Evolutionary conservation across 2,113 vertebrate genomes (phyloP).

Genomic region (Phaethon lepturus): DNA sequence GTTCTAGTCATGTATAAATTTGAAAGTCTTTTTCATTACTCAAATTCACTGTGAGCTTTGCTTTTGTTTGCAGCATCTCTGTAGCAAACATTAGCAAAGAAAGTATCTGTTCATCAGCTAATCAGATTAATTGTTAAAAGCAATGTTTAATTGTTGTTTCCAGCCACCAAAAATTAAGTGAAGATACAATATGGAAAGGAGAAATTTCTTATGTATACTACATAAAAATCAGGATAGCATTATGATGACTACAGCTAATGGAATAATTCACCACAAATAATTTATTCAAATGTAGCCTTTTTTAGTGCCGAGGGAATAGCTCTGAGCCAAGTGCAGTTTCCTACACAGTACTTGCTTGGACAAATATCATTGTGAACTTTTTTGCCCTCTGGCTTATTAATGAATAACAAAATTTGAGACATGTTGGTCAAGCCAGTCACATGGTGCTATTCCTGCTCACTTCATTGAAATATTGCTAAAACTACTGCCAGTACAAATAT

Average conservation of each 20-base stretch:
- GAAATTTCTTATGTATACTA: background rate
- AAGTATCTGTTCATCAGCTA: background rate
- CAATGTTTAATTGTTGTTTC: background rate
- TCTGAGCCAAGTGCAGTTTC: background rate
- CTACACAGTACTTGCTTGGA: background rate
- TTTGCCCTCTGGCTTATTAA: background rate
- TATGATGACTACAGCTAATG: conserved; percentile 30
- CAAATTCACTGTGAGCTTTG: background rate
- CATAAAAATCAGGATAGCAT: conserved; percentile 14
- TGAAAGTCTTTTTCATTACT: background rate
- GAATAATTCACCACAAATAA: conserved; percentile 36
- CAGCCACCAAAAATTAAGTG: background rate
- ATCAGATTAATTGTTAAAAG: background rate
- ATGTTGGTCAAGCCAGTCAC: background rate
- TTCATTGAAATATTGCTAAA: background rate
- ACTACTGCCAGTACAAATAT: background rate
- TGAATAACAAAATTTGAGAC: conserved; percentile 18
- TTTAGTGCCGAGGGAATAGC: background rate
- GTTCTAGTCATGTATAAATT: background rate
- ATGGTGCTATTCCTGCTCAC: background rate
- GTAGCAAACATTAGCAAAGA: background rate
- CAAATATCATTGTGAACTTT: background rate
- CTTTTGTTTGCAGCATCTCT: background rate
- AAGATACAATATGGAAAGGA: background rate
- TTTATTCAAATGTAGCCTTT: conserved; percentile 21